These are phyloP conservation scores for Microtus montanus DNA, from an alignment of 2,113 vertebrate genomes.

Conservation along the genomic window DNA sequence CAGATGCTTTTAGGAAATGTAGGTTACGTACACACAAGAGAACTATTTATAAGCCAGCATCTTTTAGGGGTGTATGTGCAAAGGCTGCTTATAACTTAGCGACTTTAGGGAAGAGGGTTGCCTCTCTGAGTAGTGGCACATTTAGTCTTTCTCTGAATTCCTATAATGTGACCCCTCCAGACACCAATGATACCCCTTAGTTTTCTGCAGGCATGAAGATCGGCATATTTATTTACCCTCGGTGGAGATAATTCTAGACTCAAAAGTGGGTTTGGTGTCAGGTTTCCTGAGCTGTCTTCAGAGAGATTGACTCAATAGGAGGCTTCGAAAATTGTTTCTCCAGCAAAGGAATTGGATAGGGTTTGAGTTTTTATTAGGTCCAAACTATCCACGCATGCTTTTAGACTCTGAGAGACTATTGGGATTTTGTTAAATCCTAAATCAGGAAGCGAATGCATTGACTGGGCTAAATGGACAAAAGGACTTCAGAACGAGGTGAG, in stretches of 20 bases:
- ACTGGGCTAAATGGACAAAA: constrained; percentile 13
- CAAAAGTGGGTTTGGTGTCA: neutral
- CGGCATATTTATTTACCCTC: constrained; percentile 11
- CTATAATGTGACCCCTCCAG: neutral
- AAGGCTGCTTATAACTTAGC: neutral
- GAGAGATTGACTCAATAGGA: neutral
- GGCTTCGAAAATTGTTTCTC: constrained; percentile 4
- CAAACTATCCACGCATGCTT: neutral
- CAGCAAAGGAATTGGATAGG: neutral
- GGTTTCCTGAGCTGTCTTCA: constrained; percentile 18
- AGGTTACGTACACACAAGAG: neutral
- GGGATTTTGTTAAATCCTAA: constrained; percentile 26
- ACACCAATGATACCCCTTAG: neutral
- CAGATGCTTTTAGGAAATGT: constrained; percentile 34
- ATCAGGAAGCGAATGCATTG: constrained; percentile 22
- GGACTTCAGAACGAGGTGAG: constrained; percentile 41
- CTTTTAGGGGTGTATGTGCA: neutral
- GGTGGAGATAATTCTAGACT: neutral
- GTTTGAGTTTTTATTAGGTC: constrained; percentile 2
- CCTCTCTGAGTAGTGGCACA: neutral
- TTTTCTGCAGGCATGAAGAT: neutral
- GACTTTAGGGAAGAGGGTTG: neutral
- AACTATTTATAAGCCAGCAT: constrained; percentile 35
- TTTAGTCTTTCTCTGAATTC: neutral
- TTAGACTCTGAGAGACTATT: constrained; percentile 13